Percentiles rank a stretch among this genome's conserved stretches.
phyloP scores from a whole-genome alignment of 2,113 vertebrate species.

The crab-eating macaque (Macaca fascicularis) region DNA sequence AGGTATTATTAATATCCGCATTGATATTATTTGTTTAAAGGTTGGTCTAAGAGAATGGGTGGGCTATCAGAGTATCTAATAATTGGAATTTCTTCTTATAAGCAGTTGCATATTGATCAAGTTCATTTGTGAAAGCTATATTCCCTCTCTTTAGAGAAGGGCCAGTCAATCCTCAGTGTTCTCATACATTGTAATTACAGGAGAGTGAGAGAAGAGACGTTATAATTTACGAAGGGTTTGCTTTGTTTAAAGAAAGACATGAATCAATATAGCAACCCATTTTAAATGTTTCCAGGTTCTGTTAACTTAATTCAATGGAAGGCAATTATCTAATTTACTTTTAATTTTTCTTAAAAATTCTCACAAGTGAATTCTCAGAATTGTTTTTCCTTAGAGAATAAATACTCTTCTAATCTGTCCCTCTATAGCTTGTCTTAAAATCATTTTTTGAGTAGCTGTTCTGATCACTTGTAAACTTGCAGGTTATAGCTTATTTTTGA shows the following conservation, averaged over 20 bases:
- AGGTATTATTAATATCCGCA: not conserved
- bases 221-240: not conserved
- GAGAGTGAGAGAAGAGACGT: not conserved
- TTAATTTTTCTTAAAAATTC: constrained; percentile 44
- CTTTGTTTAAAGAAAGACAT: constrained; percentile 23
- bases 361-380: not conserved
- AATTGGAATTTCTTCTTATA: not conserved
- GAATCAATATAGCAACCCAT: not conserved
- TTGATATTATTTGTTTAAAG: not conserved
- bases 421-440: not conserved
- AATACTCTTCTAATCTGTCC: not conserved
- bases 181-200: not conserved
- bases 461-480: not conserved
- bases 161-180: not conserved
- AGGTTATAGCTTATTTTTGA: not conserved
- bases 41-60: not conserved
- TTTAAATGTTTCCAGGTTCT: not conserved
- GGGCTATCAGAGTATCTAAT: not conserved
- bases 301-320: not conserved
- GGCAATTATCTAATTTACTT: not conserved
- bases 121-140: not conserved
- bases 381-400: not conserved
- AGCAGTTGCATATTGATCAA: not conserved
- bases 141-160: not conserved
- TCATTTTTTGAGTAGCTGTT: not conserved